Evolutionary conservation across 2,797 vertebrate genomes (phyloP), one percentile per base, ranked within the genome.

Genomic region (Emydoidea blandingii): DNA sequence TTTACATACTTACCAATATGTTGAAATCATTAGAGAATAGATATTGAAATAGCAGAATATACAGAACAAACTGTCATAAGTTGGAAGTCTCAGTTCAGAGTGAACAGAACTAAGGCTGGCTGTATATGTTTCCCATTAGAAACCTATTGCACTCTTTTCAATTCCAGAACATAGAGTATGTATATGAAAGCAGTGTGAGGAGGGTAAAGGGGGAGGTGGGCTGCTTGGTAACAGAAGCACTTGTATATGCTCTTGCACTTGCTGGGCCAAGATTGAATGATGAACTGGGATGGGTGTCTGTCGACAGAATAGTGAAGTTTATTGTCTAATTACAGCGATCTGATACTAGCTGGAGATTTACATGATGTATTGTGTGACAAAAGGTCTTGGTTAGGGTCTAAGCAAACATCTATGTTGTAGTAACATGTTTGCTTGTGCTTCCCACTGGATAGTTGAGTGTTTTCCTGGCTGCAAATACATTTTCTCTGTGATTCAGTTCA

Each of bases 161-260:
- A 9, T 4, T 81, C 91, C 16, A 65, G 52, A 56, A 50, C 47
- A 19, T 18, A 44, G 52, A 68, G 12, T 2, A 11, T 15, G 12
- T 44, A 49, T 47, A 31, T 29, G 44, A 25, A 78, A 78, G 14
- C 53, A 68, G 12, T 27, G 21, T 41, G 12, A 10, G 29, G 47
- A 41, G 53, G 14, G 1, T 0, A 2, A 57, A 62, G 10, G n/a
- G 1, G 0, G 6, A 52, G 4, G 0, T 59, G 16, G 29, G 11
- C 18, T 44, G 8, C 54, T 56, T 31, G 0, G 12, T 52, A 41
- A 72, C 83, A 53, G 81, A 53, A 84, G 59, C 79, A 34, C 2
- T 8, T 83, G 14, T 84, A 83, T 81, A 81, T 6, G 2, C 15
- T 68, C 0, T 85, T 89, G 50, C 1, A 0, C 47, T 89, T 85